Percentiles rank a stretch among this genome's conserved stretches.
These are phyloP conservation scores for Bombus balteatus DNA, from an alignment of 1,140 invertebrate genomes.

Conservation along the genomic window DNA sequence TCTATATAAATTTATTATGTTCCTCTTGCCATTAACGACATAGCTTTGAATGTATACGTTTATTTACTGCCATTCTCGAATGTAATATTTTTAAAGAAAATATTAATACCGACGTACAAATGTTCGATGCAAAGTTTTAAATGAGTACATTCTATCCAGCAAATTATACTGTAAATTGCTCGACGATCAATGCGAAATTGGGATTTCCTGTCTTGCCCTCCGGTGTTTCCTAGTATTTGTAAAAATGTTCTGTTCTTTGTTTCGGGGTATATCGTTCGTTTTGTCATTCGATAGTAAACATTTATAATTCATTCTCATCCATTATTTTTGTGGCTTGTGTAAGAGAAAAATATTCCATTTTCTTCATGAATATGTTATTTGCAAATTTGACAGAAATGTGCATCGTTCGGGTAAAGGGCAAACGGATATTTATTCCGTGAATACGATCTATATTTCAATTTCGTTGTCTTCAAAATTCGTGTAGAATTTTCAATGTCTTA, in stretches of 20 bases:
- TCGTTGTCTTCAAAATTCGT: constrained; percentile 38
- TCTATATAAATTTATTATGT: too few species aligned
- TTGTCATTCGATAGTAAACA: not conserved
- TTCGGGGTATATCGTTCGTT: not conserved
- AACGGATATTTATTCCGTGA: not conserved
- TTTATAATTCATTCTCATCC: not conserved
- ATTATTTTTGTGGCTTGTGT: not conserved
- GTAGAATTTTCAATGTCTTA: constrained; percentile 46
- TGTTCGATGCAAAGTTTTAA: not conserved
- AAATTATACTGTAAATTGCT: constrained; percentile 24
- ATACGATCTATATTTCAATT: not conserved
- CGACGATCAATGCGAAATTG: constrained; percentile 37
- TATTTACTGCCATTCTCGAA: not conserved
- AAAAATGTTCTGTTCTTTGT: constrained; percentile 11
- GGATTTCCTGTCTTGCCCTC: not conserved
- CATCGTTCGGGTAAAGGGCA: not conserved
- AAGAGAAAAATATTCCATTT: not conserved
- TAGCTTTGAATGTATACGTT: too few species aligned
- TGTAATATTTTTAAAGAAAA: not conserved
- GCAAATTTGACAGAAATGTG: not conserved
- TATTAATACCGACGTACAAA: not conserved
- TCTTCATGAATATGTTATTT: not conserved
- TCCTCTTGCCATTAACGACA: not conserved
- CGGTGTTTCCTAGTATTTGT: not conserved
- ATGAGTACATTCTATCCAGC: not conserved